A percentile compares a stretch with the other conserved stretches of the same genome.
Evolutionary conservation across 1,140 invertebrate species (phyloP).

Genomic region (Heliconius congener): DNA sequence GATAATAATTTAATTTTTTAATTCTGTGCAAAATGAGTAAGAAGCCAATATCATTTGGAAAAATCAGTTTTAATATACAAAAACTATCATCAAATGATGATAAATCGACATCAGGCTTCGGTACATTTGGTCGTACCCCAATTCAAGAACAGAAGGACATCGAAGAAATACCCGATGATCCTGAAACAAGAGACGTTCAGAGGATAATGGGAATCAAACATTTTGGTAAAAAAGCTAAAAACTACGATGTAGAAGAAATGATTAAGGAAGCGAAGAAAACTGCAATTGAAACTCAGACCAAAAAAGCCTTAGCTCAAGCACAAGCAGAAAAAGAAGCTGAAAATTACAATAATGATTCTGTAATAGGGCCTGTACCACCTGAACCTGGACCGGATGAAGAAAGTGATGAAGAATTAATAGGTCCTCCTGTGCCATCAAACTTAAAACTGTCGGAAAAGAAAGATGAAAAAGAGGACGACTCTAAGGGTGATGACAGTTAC

Average conservation of each 20-base stretch:
- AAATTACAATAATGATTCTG: slow-evolving; percentile 32
- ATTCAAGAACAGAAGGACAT: slow-evolving; percentile 82
- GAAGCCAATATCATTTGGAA: slow-evolving; percentile 78
- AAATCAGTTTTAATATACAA: slow-evolving; percentile 67
- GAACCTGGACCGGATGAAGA: background rate
- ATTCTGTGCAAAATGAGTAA: slow-evolving; percentile 60
- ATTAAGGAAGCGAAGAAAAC: slow-evolving; percentile 79
- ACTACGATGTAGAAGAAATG: slow-evolving; percentile 86
- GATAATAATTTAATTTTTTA: background rate
- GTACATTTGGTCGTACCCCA: slow-evolving; percentile 82
- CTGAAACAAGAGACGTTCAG: slow-evolving; percentile 85
- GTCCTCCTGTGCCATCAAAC: slow-evolving; percentile 54
- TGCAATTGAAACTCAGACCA: slow-evolving; percentile 63
- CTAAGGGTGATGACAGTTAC: slow-evolving; percentile 74
- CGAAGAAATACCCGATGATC: slow-evolving; percentile 86
- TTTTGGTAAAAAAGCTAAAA: slow-evolving; percentile 90
- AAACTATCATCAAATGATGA: slow-evolving; percentile 47
- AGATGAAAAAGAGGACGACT: slow-evolving; percentile 38
- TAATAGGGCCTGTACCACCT: slow-evolving; percentile 8
- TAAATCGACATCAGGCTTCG: slow-evolving; percentile 80
- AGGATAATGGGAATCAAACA: slow-evolving; percentile 88
- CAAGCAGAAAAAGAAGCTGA: slow-evolving; percentile 38
- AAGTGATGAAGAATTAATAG: slow-evolving; percentile 47
- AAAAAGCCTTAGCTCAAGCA: slow-evolving; percentile 37
- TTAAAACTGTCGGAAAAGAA: slow-evolving; percentile 26